Percentiles rank a stretch among this genome's conserved stretches.
These are phyloP conservation scores for Scelioninae gen. 2 DNA, from an alignment of 2,888 invertebrate genomes.

Conservation along the genomic window DNA sequence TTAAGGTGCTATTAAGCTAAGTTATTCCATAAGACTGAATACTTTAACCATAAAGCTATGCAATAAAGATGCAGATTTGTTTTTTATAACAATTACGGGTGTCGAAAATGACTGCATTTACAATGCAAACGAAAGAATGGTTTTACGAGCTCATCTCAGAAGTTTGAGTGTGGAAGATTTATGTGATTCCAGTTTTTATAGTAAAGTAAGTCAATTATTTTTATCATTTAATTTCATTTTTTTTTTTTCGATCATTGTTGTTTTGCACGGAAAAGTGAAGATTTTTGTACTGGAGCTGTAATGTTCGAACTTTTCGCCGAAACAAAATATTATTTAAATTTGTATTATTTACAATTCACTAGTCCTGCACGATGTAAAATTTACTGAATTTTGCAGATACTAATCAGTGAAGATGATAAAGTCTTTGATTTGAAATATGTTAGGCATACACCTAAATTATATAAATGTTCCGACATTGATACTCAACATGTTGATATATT, in stretches of 20 bases:
- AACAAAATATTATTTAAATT: too few species aligned
- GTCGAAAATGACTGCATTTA: conserved; percentile 87
- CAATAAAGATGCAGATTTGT: conserved; percentile 83
- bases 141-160: conserved; percentile 82
- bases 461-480: conserved; percentile 76
- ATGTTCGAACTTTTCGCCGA: too few species aligned
- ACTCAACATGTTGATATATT: conserved; percentile 77
- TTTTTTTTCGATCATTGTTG: too few species aligned
- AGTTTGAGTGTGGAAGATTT: conserved; percentile 84
- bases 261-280: too few species aligned
- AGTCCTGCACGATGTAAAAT: too few species aligned
- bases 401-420: conserved; percentile 87
- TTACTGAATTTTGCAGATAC: conserved; percentile 79
- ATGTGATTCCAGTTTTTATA: conserved; percentile 84
- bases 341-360: too few species aligned
- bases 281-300: too few species aligned
- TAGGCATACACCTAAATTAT: conserved; percentile 79
- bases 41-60: conserved; percentile 81
- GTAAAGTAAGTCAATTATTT: conserved; percentile 77
- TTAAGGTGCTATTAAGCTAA: conserved; percentile 77
- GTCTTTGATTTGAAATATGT: conserved; percentile 88
- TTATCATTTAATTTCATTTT: not conserved
- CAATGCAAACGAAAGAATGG: conserved; percentile 86
- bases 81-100: conserved; percentile 81
- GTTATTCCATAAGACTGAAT: conserved; percentile 79